Evolutionary conservation across 2,113 vertebrate genomes (phyloP).

Genomic region (Syngnathus floridae): DNA sequence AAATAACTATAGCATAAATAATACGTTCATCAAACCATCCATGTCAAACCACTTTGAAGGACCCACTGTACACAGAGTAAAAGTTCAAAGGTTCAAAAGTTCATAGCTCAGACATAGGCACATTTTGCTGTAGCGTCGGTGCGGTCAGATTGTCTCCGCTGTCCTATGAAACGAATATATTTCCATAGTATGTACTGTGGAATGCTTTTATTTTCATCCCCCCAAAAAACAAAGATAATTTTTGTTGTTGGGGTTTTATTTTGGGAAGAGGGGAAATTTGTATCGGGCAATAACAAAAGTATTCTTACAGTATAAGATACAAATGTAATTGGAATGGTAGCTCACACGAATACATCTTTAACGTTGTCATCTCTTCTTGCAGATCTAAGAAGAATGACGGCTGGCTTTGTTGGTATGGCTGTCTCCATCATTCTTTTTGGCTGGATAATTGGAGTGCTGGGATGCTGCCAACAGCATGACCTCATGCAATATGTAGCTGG

Average conservation of each 20-base stretch:
- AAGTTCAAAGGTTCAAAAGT: no score
- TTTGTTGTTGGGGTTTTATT: neutral
- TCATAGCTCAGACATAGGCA: no score
- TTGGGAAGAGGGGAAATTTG: neutral
- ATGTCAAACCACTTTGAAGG: no score
- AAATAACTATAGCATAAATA: no score
- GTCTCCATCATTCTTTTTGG: slow-evolving; percentile 90
- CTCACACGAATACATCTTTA: neutral
- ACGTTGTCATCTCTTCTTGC: slow-evolving; percentile 18
- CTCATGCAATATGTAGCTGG: slow-evolving; percentile 94
- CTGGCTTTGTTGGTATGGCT: slow-evolving; percentile 89
- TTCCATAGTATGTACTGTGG: neutral
- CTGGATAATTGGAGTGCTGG: slow-evolving; percentile 86
- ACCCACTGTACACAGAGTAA: no score
- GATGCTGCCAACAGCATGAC: slow-evolving; percentile 89
- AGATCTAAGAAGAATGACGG: slow-evolving; percentile 90
- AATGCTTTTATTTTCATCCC: neutral
- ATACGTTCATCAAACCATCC: no score
- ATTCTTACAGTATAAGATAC: neutral
- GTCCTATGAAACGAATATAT: neutral
- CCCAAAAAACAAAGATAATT: neutral
- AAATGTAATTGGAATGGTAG: neutral
- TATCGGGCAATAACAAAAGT: neutral
- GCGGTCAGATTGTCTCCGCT: neutral
- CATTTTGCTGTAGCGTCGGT: no score